A percentile compares a stretch with the other conserved stretches of the same genome.
Evolutionary conservation across 1,140 invertebrate species (phyloP).

Genomic region (Heliconius hewitsoni): DNA sequence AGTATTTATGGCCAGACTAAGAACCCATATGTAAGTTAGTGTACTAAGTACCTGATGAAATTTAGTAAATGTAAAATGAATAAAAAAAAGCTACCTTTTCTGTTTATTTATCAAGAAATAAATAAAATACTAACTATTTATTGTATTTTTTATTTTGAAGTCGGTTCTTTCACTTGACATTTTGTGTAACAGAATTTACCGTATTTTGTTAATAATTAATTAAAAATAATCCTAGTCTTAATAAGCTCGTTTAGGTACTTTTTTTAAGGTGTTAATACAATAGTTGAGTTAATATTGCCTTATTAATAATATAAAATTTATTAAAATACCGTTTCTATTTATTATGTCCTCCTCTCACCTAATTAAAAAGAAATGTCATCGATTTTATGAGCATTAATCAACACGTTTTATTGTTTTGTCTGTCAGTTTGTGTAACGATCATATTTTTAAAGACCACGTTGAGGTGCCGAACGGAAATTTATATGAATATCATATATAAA

Average conservation of each 20-base stretch:
- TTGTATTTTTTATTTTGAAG: background rate
- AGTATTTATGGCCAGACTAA: no score
- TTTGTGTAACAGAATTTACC: background rate
- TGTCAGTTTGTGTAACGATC: no score
- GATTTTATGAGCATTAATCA: background rate
- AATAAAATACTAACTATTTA: background rate
- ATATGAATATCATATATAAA: no score
- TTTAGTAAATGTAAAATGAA: no score
- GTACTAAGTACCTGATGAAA: no score
- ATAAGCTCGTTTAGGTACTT: background rate
- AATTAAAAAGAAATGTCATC: background rate
- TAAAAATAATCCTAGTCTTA: slow-evolving; percentile 1
- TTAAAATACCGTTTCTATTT: background rate
- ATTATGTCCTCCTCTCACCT: background rate
- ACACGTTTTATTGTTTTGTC: no score
- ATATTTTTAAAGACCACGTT: no score
- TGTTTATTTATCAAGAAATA: background rate
- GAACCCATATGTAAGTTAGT: no score
- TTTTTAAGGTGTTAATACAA: background rate
- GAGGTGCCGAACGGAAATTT: no score
- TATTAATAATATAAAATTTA: background rate
- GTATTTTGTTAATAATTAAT: background rate
- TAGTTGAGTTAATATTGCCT: background rate
- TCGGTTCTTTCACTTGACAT: background rate
- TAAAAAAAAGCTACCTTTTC: background rate